Conservation (phyloP, 2,888 invertebrate species). For the Eilema caniola region DNA sequence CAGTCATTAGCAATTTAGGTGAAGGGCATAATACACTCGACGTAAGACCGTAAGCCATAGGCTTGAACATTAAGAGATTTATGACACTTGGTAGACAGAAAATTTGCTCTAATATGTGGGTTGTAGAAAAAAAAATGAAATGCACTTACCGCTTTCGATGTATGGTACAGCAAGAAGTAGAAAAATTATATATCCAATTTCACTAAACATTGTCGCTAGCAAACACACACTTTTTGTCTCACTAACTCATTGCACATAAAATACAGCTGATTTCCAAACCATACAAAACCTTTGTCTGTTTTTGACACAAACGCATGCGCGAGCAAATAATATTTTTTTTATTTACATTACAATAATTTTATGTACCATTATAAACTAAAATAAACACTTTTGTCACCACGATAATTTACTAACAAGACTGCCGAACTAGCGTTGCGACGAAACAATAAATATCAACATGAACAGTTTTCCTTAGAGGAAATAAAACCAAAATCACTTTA, state of each 20-base stretch:
- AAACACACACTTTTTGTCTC: slow-evolving; percentile 80
- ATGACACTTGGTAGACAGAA: slow-evolving; percentile 45
- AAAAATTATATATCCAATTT: slow-evolving; percentile 89
- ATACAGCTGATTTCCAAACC: slow-evolving; percentile 87
- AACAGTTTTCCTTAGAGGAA: slow-evolving; percentile 57
- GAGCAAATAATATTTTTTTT: slow-evolving; percentile 82
- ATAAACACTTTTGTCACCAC: slow-evolving; percentile 48
- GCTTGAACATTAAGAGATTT: slow-evolving; percentile 26
- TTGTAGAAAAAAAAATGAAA: slow-evolving; percentile 37
- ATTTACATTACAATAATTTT: slow-evolving; percentile 83
- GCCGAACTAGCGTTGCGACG: slow-evolving; percentile 60
- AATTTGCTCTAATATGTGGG: slow-evolving; percentile 40
- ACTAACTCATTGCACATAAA: slow-evolving; percentile 86
- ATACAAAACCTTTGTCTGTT: slow-evolving; percentile 89
- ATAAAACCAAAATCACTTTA: slow-evolving; percentile 50
- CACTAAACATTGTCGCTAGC: slow-evolving; percentile 88
- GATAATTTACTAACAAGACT: slow-evolving; percentile 55
- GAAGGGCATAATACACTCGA: slow-evolving; percentile 31
- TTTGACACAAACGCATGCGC: slow-evolving; percentile 87
- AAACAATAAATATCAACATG: slow-evolving; percentile 77
- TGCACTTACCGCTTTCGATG: slow-evolving; percentile 90
- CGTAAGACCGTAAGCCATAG: slow-evolving; percentile 14
- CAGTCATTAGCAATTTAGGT: slow-evolving; percentile 31
- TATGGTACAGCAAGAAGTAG: slow-evolving; percentile 90
- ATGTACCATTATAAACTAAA: slow-evolving; percentile 61